Conservation (phyloP, 2,797 vertebrate species). For the Syngnathus acus region DNA sequence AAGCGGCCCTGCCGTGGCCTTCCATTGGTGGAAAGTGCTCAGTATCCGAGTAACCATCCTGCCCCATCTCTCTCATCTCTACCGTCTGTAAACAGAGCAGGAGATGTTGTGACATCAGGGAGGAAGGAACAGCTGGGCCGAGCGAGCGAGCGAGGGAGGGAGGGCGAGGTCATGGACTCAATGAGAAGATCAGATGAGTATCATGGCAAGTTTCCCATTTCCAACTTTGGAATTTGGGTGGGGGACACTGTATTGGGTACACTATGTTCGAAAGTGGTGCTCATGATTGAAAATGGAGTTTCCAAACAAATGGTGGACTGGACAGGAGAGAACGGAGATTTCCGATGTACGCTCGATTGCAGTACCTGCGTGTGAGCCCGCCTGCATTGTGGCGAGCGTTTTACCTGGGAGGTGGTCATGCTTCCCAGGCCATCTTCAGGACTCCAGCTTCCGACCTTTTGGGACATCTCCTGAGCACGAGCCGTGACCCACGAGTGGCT, state of each 20-base stretch:
- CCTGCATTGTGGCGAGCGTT: slow-evolving; percentile 15
- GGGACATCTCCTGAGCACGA: slow-evolving; percentile 90
- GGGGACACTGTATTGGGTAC: too few relatives aligned
- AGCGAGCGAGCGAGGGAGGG: background rate
- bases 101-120: slow-evolving; percentile 57
- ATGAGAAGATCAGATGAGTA: slow-evolving; percentile 26
- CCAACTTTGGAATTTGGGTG: background rate
- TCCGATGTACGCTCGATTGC: slow-evolving; percentile 17
- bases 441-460: slow-evolving; percentile 88
- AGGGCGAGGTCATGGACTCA: slow-evolving; percentile 18
- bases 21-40: slow-evolving; percentile 91
- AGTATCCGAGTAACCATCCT: slow-evolving; percentile 89
- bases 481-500: slow-evolving; percentile 93
- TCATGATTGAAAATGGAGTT: too few relatives aligned
- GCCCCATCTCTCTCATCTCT: slow-evolving; percentile 93
- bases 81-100: slow-evolving; percentile 84
- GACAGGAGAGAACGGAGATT: background rate
- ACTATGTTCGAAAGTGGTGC: too few relatives aligned
- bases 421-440: slow-evolving; percentile 81
- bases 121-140: slow-evolving; percentile 24
- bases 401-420: slow-evolving; percentile 86
- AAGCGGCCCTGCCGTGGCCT: slow-evolving; percentile 89
- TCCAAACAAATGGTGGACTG: slow-evolving; percentile 14
- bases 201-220: slow-evolving; percentile 3
- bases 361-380: slow-evolving; percentile 5